Conservation (phyloP, 2,113 vertebrate species). For the Corvus moneduloides region DNA sequence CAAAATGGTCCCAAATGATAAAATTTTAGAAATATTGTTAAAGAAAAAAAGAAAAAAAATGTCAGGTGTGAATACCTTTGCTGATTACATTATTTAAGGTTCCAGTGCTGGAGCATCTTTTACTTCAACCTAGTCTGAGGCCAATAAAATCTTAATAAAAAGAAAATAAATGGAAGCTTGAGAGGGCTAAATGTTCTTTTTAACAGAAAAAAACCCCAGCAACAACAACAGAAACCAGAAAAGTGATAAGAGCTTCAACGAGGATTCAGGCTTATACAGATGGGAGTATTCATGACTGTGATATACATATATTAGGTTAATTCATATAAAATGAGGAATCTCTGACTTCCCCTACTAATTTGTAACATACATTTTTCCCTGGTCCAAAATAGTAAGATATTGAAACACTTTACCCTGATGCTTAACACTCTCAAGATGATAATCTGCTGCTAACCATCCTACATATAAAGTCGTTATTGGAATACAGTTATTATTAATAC, state of each 20-base stretch:
- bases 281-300: neutral
- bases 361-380: neutral
- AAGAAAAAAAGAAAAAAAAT: fast-evolving
- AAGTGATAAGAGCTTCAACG: neutral
- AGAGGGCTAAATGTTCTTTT: neutral
- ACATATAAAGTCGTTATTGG: neutral
- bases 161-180: neutral
- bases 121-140: neutral
- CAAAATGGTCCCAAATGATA: neutral
- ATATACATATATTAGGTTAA: neutral
- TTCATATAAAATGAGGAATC: neutral
- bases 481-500: neutral
- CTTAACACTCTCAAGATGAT: neutral
- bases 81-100: neutral
- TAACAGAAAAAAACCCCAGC: neutral
- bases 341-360: neutral
- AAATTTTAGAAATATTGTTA: neutral
- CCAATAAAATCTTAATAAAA: neutral
- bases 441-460: neutral
- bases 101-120: neutral
- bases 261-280: neutral
- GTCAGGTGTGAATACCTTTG: neutral
- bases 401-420: neutral
- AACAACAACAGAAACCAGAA: neutral
- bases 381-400: neutral